phyloP scores from a whole-genome alignment of 2,888 invertebrate species.

The Panzeria rudis region DNA sequence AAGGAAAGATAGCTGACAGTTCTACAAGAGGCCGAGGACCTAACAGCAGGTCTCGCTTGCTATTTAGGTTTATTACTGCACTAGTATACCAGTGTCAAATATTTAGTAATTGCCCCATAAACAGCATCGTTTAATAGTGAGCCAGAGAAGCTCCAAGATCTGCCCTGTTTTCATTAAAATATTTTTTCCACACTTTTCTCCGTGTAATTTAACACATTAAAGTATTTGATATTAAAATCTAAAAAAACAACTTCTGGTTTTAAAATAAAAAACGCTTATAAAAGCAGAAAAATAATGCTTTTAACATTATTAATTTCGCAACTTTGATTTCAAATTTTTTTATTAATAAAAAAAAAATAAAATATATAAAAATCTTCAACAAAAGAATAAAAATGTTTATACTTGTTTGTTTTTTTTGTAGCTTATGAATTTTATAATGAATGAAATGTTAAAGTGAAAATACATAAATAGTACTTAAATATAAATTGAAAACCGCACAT shows the following conservation, averaged over 20 bases:
- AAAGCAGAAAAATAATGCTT: conserved; percentile 73
- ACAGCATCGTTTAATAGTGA: no score
- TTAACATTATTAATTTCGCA: conserved; percentile 75
- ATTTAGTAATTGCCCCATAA: no score
- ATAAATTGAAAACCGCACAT: conserved; percentile 72
- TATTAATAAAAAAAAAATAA: conserved; percentile 25
- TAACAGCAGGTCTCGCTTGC: no score
- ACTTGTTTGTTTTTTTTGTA: conserved; percentile 8
- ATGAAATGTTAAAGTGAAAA: conserved; percentile 60
- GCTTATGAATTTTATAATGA: conserved; percentile 54
- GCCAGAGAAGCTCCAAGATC: no score
- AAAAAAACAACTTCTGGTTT: conserved; percentile 52
- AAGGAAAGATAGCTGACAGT: no score
- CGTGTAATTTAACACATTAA: conserved; percentile 58
- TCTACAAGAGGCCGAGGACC: no score
- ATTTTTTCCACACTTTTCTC: conserved; percentile 10
- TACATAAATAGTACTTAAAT: conserved; percentile 72
- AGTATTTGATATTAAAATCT: conserved; percentile 51
- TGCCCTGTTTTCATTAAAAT: no score
- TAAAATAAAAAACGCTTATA: conserved; percentile 72
- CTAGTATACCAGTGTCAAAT: no score
- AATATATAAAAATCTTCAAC: conserved; percentile 26
- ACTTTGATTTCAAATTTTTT: conserved; percentile 68
- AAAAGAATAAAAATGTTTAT: conserved; percentile 60
- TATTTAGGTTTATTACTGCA: no score